A percentile compares a stretch with the other conserved stretches of the same genome.
phyloP scores from a whole-genome alignment of 2,113 vertebrate genomes.

The Mustela nigripes region DNA sequence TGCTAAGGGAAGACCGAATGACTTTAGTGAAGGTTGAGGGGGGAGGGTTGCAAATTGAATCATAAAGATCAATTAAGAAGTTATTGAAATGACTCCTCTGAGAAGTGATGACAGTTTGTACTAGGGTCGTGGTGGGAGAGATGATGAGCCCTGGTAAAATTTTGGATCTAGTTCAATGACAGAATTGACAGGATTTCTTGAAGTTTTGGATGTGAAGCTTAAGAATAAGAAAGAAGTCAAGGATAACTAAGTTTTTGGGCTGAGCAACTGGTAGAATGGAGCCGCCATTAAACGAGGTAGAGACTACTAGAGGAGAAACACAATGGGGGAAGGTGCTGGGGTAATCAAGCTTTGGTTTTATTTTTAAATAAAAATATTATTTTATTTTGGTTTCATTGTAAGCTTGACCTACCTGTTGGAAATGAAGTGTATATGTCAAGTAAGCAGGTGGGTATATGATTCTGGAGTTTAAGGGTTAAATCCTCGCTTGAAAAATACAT shows the following conservation, averaged over 20 bases:
- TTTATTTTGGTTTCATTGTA: not conserved
- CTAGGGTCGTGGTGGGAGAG: not conserved
- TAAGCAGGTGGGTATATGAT: not conserved
- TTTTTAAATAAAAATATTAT: too few species aligned
- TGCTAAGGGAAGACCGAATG: not conserved
- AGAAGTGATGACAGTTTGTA: not conserved
- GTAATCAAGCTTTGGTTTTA: not conserved
- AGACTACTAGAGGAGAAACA: not conserved
- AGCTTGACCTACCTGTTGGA: not conserved
- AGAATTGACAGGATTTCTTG: not conserved
- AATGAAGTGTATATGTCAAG: not conserved
- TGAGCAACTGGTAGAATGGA: not conserved
- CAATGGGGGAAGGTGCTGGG: not conserved
- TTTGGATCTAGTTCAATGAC: not conserved
- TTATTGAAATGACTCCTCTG: not conserved
- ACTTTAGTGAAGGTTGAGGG: not conserved
- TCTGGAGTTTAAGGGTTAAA: slow-evolving; percentile 62
- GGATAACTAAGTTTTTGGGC: not conserved
- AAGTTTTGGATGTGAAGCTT: not conserved
- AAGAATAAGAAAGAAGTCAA: slow-evolving; percentile 4
- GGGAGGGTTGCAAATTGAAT: not conserved
- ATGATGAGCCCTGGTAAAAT: not conserved
- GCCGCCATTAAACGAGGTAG: not conserved
- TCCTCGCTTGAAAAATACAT: slow-evolving; percentile 62
- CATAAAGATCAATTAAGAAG: not conserved